These are phyloP conservation scores for Petrocephalus microphthalmus DNA, from an alignment of 2,113 vertebrate genomes.

Conservation along the genomic window DNA sequence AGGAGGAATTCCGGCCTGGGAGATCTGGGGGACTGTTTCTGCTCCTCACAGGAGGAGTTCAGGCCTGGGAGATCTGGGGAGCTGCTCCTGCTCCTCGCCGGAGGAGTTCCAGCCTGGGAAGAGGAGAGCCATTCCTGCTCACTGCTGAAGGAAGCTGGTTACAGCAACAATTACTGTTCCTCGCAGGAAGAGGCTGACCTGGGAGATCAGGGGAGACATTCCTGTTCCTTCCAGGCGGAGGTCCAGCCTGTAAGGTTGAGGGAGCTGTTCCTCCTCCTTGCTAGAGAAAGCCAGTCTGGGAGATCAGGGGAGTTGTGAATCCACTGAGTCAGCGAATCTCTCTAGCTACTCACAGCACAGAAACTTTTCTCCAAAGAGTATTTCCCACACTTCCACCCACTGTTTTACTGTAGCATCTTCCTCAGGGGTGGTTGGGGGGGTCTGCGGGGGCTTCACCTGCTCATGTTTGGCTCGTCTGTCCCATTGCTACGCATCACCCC, in stretches of 20 bases:
- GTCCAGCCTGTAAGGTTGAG: too few species aligned
- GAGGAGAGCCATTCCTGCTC: too few species aligned
- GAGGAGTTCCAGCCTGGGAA: too few species aligned
- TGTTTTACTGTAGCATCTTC: neutral
- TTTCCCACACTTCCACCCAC: neutral
- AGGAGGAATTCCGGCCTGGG: neutral
- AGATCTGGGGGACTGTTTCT: neutral
- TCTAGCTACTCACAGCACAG: neutral
- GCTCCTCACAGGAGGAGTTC: neutral
- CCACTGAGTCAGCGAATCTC: neutral
- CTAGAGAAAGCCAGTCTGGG: neutral
- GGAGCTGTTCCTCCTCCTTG: too few species aligned
- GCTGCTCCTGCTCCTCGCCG: too few species aligned
- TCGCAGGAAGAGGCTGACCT: too few species aligned
- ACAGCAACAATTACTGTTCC: too few species aligned
- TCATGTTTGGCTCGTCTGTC: neutral
- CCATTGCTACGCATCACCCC: neutral
- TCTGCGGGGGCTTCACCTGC: neutral
- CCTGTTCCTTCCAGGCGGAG: too few species aligned
- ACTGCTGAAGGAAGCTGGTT: too few species aligned
- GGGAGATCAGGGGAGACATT: too few species aligned
- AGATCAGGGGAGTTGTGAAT: neutral
- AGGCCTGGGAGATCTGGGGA: neutral
- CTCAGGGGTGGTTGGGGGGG: neutral
- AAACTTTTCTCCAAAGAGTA: neutral